phyloP scores from a whole-genome alignment of 2,888 invertebrate species.

The Xylota segnis region DNA sequence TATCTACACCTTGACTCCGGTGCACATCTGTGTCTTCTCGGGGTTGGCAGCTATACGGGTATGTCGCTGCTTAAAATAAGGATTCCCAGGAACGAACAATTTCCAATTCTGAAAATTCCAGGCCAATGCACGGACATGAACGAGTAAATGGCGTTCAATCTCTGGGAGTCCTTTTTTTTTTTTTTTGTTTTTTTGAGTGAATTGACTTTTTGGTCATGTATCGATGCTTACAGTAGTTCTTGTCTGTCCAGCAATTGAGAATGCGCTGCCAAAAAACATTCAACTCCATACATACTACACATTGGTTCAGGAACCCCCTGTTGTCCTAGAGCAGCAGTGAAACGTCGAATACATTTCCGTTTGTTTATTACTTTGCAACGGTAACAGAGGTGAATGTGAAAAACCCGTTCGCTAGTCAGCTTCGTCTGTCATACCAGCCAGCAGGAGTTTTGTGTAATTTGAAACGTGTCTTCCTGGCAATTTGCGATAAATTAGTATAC shows the following conservation, averaged over 20 bases:
- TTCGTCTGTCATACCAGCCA: conserved; percentile 39
- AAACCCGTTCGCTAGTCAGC: conserved; percentile 43
- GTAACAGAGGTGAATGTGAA: conserved; percentile 47
- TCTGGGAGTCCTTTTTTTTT: background rate
- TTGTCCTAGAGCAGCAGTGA: conserved; percentile 23
- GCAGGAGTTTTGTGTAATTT: conserved; percentile 59
- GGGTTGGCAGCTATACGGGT: conserved; percentile 1
- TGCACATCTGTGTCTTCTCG: conserved; percentile 16
- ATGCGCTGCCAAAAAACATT: conserved; percentile 52
- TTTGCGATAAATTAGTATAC: conserved; percentile 70
- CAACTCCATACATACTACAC: conserved; percentile 47
- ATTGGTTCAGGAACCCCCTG: background rate
- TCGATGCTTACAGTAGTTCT: conserved; percentile 19
- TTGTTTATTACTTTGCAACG: conserved; percentile 75
- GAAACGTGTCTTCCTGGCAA: conserved; percentile 76
- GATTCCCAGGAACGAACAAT: conserved; percentile 36
- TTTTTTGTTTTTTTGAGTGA: background rate
- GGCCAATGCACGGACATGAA: conserved; percentile 15
- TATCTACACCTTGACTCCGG: conserved; percentile 60
- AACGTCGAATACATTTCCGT: conserved; percentile 62
- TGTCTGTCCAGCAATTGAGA: conserved; percentile 31
- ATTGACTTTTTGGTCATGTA: background rate
- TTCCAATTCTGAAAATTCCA: too few species aligned
- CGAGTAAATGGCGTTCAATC: conserved; percentile 1
- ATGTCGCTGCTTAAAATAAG: conserved; percentile 43